Evolutionary conservation across 2,888 invertebrate species (phyloP).

Genomic region (Drosophila suboccidentalis): DNA sequence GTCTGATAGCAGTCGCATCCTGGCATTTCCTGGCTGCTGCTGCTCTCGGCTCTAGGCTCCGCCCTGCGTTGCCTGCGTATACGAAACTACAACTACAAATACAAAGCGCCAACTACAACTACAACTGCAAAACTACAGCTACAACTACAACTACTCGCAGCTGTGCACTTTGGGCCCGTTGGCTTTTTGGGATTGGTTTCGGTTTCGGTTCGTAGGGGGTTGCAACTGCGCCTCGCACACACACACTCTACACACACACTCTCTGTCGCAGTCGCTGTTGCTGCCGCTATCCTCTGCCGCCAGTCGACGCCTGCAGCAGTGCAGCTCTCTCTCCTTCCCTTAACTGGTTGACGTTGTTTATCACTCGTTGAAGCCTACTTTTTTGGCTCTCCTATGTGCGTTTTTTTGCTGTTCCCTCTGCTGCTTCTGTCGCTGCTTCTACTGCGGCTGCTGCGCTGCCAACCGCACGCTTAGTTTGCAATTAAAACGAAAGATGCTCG

Average conservation of each 20-base stretch:
- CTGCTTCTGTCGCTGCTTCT: neutral
- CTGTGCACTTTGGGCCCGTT: slow-evolving; percentile 56
- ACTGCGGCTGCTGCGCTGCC: slow-evolving; percentile 56
- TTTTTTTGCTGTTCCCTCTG: neutral
- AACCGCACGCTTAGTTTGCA: slow-evolving; percentile 82
- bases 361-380: slow-evolving; percentile 78
- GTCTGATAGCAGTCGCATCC: slow-evolving; percentile 35
- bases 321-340: neutral
- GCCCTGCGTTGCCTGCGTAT: slow-evolving; percentile 62
- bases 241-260: neutral
- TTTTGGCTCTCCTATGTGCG: slow-evolving; percentile 69
- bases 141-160: slow-evolving; percentile 21
- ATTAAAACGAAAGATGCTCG: slow-evolving; percentile 81
- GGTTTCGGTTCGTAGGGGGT: slow-evolving; percentile 72
- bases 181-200: slow-evolving; percentile 75
- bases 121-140: slow-evolving; percentile 7
- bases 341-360: slow-evolving; percentile 65
- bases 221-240: slow-evolving; percentile 47
- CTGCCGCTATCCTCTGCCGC: slow-evolving; percentile 7
- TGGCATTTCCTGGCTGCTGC: slow-evolving; percentile 18
- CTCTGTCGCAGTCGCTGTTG: slow-evolving; percentile 1
- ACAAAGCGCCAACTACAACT: slow-evolving; percentile 31
- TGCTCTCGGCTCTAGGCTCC: slow-evolving; percentile 55
- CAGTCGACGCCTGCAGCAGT: slow-evolving; percentile 43
- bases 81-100: slow-evolving; percentile 50